These are phyloP conservation scores for Mesorhabditis spiculigera DNA, from an alignment of 2,888 invertebrate genomes.

Conservation along the genomic window DNA sequence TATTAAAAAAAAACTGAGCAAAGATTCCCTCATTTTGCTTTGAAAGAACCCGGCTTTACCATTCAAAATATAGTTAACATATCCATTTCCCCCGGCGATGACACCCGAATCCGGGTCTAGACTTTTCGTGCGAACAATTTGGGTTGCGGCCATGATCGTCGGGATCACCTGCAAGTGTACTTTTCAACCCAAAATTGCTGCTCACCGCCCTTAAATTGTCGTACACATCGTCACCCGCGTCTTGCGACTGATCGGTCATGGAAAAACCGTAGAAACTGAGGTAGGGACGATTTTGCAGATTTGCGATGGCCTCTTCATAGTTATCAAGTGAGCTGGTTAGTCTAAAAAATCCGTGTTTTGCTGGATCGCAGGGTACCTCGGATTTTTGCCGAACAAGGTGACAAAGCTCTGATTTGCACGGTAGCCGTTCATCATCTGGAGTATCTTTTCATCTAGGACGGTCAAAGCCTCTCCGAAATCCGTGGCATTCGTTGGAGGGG, in stretches of 20 bases:
- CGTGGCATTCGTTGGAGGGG: neutral
- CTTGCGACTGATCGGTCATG: neutral
- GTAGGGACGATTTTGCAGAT: neutral
- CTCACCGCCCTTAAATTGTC: neutral
- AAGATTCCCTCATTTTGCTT: no score
- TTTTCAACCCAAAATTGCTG: neutral
- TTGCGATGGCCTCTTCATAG: neutral
- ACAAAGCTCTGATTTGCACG: neutral
- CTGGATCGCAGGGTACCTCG: neutral
- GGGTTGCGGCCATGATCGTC: neutral
- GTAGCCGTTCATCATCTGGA: neutral
- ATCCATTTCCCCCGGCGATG: neutral
- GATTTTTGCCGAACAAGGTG: neutral
- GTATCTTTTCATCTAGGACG: neutral
- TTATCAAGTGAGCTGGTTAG: neutral
- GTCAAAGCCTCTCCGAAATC: neutral
- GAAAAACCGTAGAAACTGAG: neutral
- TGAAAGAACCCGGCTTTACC: neutral
- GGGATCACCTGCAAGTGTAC: neutral
- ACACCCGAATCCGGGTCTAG: neutral
- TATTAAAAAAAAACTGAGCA: no score
- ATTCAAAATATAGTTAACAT: neutral
- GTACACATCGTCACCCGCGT: neutral
- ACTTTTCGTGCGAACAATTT: neutral
- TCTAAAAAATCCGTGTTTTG: neutral